Evolutionary conservation across 1,140 invertebrate genomes (phyloP).

Genomic region (Caenorhabditis brenneri): DNA sequence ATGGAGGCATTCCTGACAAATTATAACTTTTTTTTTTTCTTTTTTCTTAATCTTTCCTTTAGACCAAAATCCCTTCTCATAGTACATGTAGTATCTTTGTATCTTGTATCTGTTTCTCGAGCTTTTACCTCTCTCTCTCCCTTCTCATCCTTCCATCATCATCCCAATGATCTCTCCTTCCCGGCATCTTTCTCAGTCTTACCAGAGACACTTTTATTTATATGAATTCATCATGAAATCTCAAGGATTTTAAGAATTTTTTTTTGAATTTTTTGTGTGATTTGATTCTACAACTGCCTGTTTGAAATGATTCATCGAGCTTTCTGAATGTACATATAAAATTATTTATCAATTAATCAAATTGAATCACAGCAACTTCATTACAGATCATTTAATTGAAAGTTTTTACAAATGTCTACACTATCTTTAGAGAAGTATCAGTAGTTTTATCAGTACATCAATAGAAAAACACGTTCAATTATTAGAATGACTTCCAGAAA

Average conservation of each 20-base stretch:
- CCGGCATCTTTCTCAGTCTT: slow-evolving; percentile 32
- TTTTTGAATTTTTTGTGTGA: too few species aligned
- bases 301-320: slow-evolving; percentile 20
- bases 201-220: too few species aligned
- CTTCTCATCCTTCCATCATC: slow-evolving; percentile 31
- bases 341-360: not conserved
- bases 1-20: slow-evolving; percentile 50
- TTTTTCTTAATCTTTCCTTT: not conserved
- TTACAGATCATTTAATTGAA: too few species aligned
- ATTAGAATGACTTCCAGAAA: not conserved
- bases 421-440: too few species aligned
- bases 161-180: slow-evolving; percentile 31
- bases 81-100: not conserved
- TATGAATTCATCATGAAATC: not conserved
- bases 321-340: not conserved
- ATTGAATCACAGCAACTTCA: too few species aligned
- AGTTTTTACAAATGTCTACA: too few species aligned
- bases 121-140: slow-evolving; percentile 25
- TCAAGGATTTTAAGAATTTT: not conserved
- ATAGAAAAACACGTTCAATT: not conserved
- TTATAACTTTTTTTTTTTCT: not conserved
- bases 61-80: not conserved
- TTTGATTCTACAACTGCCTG: too few species aligned
- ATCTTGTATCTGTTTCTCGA: not conserved
- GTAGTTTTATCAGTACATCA: too few species aligned